Percentiles rank a stretch among this genome's conserved stretches.
Evolutionary conservation across 2,888 invertebrate genomes (phyloP).

Genomic region (Trachelus tabidus): DNA sequence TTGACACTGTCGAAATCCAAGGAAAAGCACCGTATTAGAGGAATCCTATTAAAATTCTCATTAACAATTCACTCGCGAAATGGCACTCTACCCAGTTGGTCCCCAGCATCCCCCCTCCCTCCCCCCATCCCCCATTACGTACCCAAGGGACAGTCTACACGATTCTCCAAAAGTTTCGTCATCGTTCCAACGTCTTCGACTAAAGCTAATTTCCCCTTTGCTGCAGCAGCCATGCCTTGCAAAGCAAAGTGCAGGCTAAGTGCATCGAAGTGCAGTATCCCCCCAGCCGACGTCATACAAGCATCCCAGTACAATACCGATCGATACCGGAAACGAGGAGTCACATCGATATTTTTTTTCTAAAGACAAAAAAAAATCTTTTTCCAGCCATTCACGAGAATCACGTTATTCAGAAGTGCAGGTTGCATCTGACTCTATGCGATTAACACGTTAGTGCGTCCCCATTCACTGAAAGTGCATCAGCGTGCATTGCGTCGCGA

Average conservation of each 20-base stretch:
- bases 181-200: not conserved
- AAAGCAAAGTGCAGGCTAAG: not conserved
- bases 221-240: not conserved
- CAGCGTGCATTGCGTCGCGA: not conserved
- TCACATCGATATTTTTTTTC: not conserved
- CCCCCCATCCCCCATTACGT: not conserved
- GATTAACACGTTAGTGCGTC: not conserved
- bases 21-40: not conserved
- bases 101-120: not conserved
- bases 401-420: not conserved
- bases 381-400: not conserved
- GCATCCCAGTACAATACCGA: not conserved
- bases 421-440: not conserved
- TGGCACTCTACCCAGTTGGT: not conserved
- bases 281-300: not conserved
- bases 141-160: not conserved
- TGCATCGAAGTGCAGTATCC: not conserved
- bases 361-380: not conserved
- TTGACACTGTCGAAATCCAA: conserved; percentile 58
- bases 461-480: too few relatives aligned
- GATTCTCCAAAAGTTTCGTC: not conserved
- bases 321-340: not conserved
- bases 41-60: conserved; percentile 1
- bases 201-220: not conserved
- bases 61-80: not conserved